Evolutionary conservation across 2,797 vertebrate species (phyloP).

Genomic region (Fratercula arctica): DNA sequence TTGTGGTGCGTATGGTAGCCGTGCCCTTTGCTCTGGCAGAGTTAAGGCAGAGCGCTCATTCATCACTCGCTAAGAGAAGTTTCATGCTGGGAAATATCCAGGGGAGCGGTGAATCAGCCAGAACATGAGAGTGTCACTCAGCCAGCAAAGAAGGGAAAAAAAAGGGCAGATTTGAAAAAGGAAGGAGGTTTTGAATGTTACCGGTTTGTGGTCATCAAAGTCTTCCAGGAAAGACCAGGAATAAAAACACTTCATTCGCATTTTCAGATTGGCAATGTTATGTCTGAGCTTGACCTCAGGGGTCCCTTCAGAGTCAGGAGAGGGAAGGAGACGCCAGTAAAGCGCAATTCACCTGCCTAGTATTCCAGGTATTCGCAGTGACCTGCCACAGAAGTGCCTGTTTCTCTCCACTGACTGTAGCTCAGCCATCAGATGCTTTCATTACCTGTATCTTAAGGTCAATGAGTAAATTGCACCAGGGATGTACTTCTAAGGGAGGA

Average conservation of each 20-base stretch:
- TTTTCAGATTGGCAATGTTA: background rate
- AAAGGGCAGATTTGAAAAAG: background rate
- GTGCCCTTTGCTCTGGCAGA: conserved; percentile 20
- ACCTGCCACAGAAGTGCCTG: background rate
- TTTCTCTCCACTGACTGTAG: background rate
- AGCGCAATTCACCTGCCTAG: background rate
- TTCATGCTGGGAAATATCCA: conserved; percentile 45
- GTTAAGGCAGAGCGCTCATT: conserved; percentile 29
- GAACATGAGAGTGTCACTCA: background rate
- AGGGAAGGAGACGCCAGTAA: background rate
- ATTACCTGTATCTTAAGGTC: background rate
- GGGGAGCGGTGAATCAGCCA: conserved; percentile 33
- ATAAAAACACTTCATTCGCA: background rate
- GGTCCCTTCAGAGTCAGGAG: background rate
- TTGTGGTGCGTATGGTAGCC: background rate
- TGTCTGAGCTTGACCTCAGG: background rate
- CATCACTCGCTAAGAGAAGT: background rate
- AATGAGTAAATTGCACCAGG: background rate
- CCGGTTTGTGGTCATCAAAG: background rate
- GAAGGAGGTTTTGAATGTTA: background rate
- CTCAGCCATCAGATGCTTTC: background rate
- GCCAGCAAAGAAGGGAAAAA: background rate
- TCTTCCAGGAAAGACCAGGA: background rate
- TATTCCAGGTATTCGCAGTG: background rate
- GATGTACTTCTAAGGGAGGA: background rate